Conservation (phyloP, 2,797 vertebrate genomes). For the Pelobates cultripes region DNA sequence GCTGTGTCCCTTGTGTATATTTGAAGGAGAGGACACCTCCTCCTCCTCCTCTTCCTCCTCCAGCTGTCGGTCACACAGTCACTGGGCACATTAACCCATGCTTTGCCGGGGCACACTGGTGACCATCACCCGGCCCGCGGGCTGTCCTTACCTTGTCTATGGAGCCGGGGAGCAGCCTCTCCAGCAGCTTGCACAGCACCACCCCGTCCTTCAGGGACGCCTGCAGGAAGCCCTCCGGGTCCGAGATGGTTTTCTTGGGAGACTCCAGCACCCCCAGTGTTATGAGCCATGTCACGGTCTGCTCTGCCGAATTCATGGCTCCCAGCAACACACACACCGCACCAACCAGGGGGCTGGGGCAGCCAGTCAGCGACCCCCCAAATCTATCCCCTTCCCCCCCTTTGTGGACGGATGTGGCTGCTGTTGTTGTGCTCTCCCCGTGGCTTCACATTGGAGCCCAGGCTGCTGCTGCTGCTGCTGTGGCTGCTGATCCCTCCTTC, state of each 20-base stretch:
- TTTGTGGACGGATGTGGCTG: constrained; percentile 8
- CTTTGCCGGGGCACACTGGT: not conserved
- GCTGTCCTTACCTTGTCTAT: constrained; percentile 83
- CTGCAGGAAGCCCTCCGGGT: constrained; percentile 89
- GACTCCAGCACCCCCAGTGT: constrained; percentile 94
- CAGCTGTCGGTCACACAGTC: constrained; percentile 43
- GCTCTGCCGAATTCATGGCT: constrained; percentile 91
- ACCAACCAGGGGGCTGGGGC: constrained; percentile 21
- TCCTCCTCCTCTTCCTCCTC: constrained; percentile 40
- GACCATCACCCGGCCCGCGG: too few relatives aligned
- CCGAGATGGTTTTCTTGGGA: constrained; percentile 93
- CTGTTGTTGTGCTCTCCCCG: constrained; percentile 38
- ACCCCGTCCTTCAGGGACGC: constrained; percentile 90
- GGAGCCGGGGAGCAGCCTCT: constrained; percentile 90
- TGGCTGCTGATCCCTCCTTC: constrained; percentile 66
- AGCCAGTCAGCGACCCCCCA: constrained; percentile 7
- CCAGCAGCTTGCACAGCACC: constrained; percentile 90
- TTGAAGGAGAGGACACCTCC: constrained; percentile 19
- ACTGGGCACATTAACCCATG: constrained; percentile 21
- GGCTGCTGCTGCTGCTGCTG: constrained; percentile 55
- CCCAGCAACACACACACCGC: constrained; percentile 41
- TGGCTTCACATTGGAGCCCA: constrained; percentile 67
- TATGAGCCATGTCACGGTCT: constrained; percentile 97
- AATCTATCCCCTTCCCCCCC: constrained; percentile 42
- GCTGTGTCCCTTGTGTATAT: not conserved